Evolutionary conservation across 2,888 invertebrate species (phyloP).

Genomic region (Nymphalis c-album): DNA sequence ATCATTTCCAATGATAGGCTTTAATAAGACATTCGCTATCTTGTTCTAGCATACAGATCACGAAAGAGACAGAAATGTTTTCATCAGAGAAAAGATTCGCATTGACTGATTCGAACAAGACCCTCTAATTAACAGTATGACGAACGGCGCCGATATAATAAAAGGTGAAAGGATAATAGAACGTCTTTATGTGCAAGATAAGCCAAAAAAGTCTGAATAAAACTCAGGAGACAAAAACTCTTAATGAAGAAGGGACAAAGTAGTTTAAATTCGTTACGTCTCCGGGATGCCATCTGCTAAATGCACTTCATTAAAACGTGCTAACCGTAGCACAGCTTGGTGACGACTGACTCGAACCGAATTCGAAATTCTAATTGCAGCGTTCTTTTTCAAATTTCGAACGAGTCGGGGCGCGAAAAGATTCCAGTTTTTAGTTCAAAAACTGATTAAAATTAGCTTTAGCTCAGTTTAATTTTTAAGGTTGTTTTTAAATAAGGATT

Average conservation of each 20-base stretch:
- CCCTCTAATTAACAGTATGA: slow-evolving; percentile 45
- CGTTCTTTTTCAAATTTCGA: slow-evolving; percentile 60
- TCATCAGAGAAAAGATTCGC: slow-evolving; percentile 36
- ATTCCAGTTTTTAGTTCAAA: slow-evolving; percentile 37
- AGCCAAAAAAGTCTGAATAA: slow-evolving; percentile 43
- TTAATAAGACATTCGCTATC: slow-evolving; percentile 23
- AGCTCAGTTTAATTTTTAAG: slow-evolving; percentile 12
- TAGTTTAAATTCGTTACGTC: slow-evolving; percentile 65
- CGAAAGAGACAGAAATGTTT: slow-evolving; percentile 23
- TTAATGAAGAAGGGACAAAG: slow-evolving; percentile 56
- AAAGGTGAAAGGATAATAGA: slow-evolving; percentile 63
- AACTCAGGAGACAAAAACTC: slow-evolving; percentile 47
- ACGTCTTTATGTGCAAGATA: slow-evolving; percentile 62
- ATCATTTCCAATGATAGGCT: slow-evolving; percentile 17
- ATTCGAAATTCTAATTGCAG: slow-evolving; percentile 67
- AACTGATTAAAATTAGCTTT: slow-evolving; percentile 43
- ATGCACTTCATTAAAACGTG: slow-evolving; percentile 71
- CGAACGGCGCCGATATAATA: slow-evolving; percentile 45
- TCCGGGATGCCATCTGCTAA: slow-evolving; percentile 60
- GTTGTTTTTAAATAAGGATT: neutral
- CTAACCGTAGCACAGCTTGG: slow-evolving; percentile 53
- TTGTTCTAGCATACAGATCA: neutral
- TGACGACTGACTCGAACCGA: slow-evolving; percentile 54
- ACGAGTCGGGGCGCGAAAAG: slow-evolving; percentile 46
- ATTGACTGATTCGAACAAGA: slow-evolving; percentile 37